Base-by-base conservation (phyloP, 2,797 vertebrate species). In the Centropyge bicolor region DNA sequence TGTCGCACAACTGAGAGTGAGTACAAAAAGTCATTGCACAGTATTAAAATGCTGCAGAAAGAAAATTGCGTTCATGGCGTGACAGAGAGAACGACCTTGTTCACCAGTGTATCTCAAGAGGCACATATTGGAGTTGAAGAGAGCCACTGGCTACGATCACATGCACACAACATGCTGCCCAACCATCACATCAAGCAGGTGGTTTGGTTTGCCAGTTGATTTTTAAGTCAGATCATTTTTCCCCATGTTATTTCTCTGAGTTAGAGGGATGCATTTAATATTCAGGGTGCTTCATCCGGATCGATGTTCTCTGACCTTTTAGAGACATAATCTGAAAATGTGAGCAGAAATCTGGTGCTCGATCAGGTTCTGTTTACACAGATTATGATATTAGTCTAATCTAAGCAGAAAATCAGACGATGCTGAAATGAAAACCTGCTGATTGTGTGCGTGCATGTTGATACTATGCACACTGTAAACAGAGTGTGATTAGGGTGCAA, bases 101-200 rank as follows among this genome's bases (percentile, higher is more conserved):
- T 54, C 80, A 84, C 71, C 80, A 80, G 78, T 78, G 73, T 89
- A 82, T 90, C 83, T 87, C 79, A 59, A 81, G 80, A 93, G 92
- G 92, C 92, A 93, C 88, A 77, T 68, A 46, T 45, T 73, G 81
- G 68, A 84, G 81, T 62, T 74, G 35, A 70, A 76, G 72, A 85
- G 76, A 83, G 41, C 54, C 78, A 77, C 74, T 22, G 56, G 60
- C 64, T 54, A 49, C 35, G 9, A 64, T 60, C 52, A 81, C 69
- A 73, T 49, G 72, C 74, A 59, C 74, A 62, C 82, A 74, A 43
- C 43, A 68, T 65, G 66, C 65, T 57, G 43, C 62, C 43, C 20
- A 31, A 20, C 63, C 16, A 48, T 45, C 10, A 35, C 10, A 67
- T 51, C 12, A n/a, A 24, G 20, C 1, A 27, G 10, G 1, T 41